phyloP scores from a whole-genome alignment of 2,113 vertebrate genomes.

The Butorides virescens region DNA sequence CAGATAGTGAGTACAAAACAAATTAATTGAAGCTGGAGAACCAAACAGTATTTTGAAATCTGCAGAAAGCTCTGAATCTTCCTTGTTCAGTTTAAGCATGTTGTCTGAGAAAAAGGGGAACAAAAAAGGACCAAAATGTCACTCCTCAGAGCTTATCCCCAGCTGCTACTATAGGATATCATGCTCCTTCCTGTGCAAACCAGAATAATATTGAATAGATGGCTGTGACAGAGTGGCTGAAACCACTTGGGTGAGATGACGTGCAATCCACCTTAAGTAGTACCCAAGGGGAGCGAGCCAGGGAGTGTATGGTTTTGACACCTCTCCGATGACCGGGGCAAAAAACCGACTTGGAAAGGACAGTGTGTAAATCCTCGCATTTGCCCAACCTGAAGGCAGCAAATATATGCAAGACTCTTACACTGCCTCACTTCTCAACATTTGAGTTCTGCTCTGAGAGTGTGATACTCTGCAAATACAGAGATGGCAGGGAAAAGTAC shows the following conservation, averaged over 20 bases:
- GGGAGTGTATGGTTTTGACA: background rate
- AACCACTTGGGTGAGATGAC: background rate
- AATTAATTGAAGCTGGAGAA: background rate
- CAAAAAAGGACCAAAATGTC: background rate
- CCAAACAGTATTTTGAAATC: background rate
- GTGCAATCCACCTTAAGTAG: background rate
- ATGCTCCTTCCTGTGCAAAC: background rate
- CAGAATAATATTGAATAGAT: background rate
- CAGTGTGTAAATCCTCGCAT: background rate
- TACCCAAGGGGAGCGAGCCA: background rate
- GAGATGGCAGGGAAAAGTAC: background rate
- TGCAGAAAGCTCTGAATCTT: background rate
- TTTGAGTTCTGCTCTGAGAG: background rate
- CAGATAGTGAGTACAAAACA: background rate
- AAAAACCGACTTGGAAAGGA: background rate
- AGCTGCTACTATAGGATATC: background rate
- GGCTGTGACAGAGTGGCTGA: background rate
- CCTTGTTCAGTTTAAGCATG: background rate
- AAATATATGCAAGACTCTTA: background rate
- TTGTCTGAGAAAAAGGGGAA: background rate
- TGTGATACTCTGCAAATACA: background rate
- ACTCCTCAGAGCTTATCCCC: background rate
- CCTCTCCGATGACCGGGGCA: background rate
- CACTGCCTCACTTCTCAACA: background rate
- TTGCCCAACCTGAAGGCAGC: background rate